These are phyloP conservation scores for Loripinus fragilis DNA, from an alignment of 2,888 invertebrate genomes.

Conservation along the genomic window DNA sequence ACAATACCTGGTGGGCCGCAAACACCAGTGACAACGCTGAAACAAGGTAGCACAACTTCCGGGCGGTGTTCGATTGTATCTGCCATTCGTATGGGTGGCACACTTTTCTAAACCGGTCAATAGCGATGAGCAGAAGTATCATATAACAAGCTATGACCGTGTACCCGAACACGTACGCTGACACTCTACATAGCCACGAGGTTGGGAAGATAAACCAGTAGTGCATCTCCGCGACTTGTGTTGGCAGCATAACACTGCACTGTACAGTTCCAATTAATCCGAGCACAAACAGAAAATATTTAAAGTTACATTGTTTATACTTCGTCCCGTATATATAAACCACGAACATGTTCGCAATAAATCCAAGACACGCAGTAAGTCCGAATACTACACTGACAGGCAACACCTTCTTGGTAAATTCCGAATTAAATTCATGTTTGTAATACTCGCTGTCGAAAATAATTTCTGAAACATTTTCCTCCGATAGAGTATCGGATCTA, in stretches of 20 bases:
- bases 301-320: constrained; percentile 59
- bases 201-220: constrained; percentile 60
- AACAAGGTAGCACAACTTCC: constrained; percentile 47
- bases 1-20: constrained; percentile 58
- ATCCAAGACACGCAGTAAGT: constrained; percentile 51
- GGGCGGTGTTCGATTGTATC: constrained; percentile 49
- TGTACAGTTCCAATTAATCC: constrained; percentile 55
- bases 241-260: constrained; percentile 57
- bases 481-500: not conserved
- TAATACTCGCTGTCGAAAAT: constrained; percentile 22
- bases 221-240: constrained; percentile 59
- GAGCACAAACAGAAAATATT: constrained; percentile 56
- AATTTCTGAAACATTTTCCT: not conserved
- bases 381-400: constrained; percentile 54
- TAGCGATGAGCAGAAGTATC: constrained; percentile 47
- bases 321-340: constrained; percentile 54
- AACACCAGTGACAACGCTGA: constrained; percentile 48
- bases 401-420: constrained; percentile 40
- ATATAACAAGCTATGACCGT: constrained; percentile 53
- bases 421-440: constrained; percentile 34
- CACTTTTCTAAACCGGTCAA: constrained; percentile 55
- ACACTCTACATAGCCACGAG: constrained; percentile 55
- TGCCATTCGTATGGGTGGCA: constrained; percentile 59
- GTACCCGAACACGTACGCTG: constrained; percentile 55
- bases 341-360: constrained; percentile 47